These are phyloP conservation scores for Oxyteleia sp. DNA, from an alignment of 2,888 invertebrate species.

Conservation along the genomic window DNA sequence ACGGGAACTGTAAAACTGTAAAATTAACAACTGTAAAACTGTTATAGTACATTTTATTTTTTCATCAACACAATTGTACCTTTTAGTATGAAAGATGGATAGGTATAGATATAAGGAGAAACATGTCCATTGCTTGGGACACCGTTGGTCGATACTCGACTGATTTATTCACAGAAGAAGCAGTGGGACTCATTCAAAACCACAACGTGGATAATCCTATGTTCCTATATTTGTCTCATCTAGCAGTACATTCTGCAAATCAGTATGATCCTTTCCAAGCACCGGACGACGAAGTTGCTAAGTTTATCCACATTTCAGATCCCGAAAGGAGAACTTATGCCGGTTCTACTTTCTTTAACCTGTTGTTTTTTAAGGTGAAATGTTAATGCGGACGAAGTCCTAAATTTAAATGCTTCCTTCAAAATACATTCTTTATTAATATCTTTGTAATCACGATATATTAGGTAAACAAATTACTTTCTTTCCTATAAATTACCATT, in stretches of 20 bases:
- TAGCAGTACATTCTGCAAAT: conserved; percentile 92
- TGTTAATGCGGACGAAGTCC: too few relatives aligned
- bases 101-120: conserved; percentile 90
- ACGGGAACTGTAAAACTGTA: too few relatives aligned
- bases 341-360: conserved; percentile 87
- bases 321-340: conserved; percentile 91
- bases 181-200: conserved; percentile 89
- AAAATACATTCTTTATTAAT: too few relatives aligned
- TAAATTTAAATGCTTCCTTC: too few relatives aligned
- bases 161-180: conserved; percentile 91
- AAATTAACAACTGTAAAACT: too few relatives aligned
- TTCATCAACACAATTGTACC: too few relatives aligned
- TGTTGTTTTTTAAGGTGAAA: too few relatives aligned
- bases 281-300: conserved; percentile 91
- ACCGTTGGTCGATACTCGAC: conserved; percentile 90
- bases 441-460: too few relatives aligned
- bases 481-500: too few relatives aligned
- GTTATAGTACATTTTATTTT: too few relatives aligned
- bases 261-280: conserved; percentile 91
- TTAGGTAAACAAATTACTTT: too few relatives aligned
- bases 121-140: conserved; percentile 89
- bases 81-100: conserved; percentile 78
- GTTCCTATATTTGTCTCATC: conserved; percentile 91
- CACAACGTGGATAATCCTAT: conserved; percentile 88
- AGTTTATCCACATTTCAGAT: conserved; percentile 91